Evolutionary conservation across 2,888 invertebrate genomes (phyloP), one percentile per base, ranked within the genome.

Genomic region (Scelioninae gen. 2): DNA sequence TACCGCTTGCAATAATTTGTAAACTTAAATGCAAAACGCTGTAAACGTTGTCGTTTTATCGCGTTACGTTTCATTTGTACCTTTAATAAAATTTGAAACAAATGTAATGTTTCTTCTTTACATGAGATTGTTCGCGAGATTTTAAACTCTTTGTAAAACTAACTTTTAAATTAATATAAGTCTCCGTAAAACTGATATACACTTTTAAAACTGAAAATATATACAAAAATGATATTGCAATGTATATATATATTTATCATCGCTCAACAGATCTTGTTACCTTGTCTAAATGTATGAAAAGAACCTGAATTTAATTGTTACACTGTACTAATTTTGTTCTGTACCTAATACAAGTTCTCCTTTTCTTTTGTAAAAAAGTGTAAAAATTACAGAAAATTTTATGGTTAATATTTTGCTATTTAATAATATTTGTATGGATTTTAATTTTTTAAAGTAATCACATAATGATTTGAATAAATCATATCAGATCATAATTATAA

Each of bases 151-250:
- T 50, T 61, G 41, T 61, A 39, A 39, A 16, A 31, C 19, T 35
- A 41, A 61, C 61, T 61, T 61, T 61, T 41, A 63, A 52, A 63
- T 52, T 63, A 52, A 63, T 33, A 45, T 35, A 63, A 63, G 22
- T 52, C 43, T 53, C 53, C 35, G 53, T 63, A 53, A 63, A 52
- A 63, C 52, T 19, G 43, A 33, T 18, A 33, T n/a, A 28, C 43
- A 52, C 11, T 63, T 63, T 53, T 53, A 25, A 28, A 63, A 63
- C 31, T 43, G 28, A 41, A 61, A 61, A 61, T 6, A 22, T 22
- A 52, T 35, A 52, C 35, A 52, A 63, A 43, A 28, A 61, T 18
- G 33, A 31, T 10, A 31, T 25, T 46, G 15, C n/a, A 2, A 4
- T 15, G 16, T 22, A n/a, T 31, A 18, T 48, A 31, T 18, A 45